Conservation (phyloP, 1,140 invertebrate species). For the Colletes latitarsis region DNA sequence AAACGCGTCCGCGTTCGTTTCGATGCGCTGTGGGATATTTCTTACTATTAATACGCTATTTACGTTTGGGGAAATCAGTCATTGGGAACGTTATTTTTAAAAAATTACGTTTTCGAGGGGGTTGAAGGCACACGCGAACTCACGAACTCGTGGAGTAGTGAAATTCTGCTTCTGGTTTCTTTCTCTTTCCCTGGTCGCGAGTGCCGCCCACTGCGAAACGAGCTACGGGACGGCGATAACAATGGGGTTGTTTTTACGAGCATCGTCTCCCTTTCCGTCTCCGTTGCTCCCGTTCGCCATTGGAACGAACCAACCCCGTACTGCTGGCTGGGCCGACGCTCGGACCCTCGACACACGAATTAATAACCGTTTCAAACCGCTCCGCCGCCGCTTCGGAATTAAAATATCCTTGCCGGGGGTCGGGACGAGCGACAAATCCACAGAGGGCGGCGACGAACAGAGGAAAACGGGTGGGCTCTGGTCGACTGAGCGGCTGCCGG, state of each 20-base stretch:
- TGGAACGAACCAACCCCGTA: background rate
- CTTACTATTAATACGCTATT: too few relatives aligned
- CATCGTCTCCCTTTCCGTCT: conserved; percentile 44
- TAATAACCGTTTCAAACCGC: conserved; percentile 74
- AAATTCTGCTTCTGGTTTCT: conserved; percentile 32
- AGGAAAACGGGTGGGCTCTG: background rate
- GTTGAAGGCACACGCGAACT: too few relatives aligned
- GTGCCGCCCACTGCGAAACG: conserved; percentile 71
- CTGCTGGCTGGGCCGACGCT: background rate
- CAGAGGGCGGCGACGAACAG: conserved; percentile 32
- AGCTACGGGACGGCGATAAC: conserved; percentile 72
- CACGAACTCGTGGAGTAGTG: background rate
- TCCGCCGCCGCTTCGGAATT: conserved; percentile 69
- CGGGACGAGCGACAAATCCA: conserved; percentile 46
- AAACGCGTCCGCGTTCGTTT: background rate
- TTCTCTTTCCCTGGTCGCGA: conserved; percentile 12
- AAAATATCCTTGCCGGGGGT: conserved; percentile 69
- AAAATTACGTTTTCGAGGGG: too few relatives aligned
- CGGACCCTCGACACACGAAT: conserved; percentile 67
- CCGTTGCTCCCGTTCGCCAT: conserved; percentile 15
- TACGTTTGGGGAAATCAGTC: too few relatives aligned
- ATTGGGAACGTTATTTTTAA: too few relatives aligned
- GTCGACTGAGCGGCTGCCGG: conserved; percentile 7
- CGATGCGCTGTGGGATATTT: background rate
- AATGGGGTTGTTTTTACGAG: conserved; percentile 78